phyloP scores from a whole-genome alignment of 1,140 invertebrate species.

The Ctenoplectra terminalis region DNA sequence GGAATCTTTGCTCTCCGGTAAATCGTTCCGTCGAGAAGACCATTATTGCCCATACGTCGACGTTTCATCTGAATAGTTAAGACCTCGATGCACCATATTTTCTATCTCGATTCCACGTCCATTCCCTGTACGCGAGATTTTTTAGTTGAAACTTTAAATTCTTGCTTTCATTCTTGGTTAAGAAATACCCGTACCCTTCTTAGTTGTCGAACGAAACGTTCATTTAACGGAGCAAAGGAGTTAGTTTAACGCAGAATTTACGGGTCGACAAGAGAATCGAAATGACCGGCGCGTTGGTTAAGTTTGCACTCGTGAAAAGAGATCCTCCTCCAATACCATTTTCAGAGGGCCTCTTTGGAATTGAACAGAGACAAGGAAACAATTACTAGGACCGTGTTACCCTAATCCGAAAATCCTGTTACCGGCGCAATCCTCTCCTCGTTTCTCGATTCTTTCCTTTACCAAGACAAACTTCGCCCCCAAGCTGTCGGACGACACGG shows the following conservation, averaged over 20 bases:
- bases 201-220: too few species aligned
- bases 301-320: constrained; percentile 42
- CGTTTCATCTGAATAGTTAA: constrained; percentile 40
- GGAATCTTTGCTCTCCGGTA: constrained; percentile 30
- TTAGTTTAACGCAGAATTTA: constrained; percentile 58
- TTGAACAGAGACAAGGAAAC: constrained; percentile 67
- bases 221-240: constrained; percentile 1
- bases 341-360: constrained; percentile 46
- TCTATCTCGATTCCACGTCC: not conserved
- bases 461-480: constrained; percentile 56
- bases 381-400: constrained; percentile 69
- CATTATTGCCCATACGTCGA: constrained; percentile 18
- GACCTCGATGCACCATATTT: not conserved
- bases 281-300: constrained; percentile 13
- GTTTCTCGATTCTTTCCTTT: constrained; percentile 52
- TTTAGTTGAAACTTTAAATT: not conserved
- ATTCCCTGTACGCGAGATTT: too few species aligned
- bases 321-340: constrained; percentile 40
- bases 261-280: constrained; percentile 15
- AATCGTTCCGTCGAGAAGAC: constrained; percentile 13
- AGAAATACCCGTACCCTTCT: not conserved
- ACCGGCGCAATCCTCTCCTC: constrained; percentile 52
- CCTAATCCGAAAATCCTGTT: constrained; percentile 72
- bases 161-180: not conserved
- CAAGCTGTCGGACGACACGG: constrained; percentile 31